A percentile compares a stretch with the other conserved stretches of the same genome.
phyloP scores from a whole-genome alignment of 2,888 invertebrate species.

The Bugula neritina region DNA sequence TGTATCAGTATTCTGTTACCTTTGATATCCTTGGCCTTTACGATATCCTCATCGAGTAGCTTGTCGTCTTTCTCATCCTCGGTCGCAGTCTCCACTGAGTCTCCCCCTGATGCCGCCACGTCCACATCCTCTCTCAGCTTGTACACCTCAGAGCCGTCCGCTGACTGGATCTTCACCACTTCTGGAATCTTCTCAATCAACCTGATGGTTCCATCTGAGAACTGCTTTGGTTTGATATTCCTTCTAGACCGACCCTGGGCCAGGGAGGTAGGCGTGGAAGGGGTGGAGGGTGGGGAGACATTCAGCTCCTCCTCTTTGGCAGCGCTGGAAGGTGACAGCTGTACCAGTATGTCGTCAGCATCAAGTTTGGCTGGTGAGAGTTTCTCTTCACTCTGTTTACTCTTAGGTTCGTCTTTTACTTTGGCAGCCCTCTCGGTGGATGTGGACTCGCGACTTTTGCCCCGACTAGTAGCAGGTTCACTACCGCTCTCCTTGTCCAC shows the following conservation, averaged over 20 bases:
- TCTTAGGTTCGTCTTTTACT: background rate
- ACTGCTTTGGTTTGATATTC: constrained; percentile 19
- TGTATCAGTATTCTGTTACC: constrained; percentile 9
- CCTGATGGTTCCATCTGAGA: constrained; percentile 14
- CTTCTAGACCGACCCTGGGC: background rate
- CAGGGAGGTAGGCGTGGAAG: background rate
- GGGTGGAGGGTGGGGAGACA: background rate
- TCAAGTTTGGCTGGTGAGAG: background rate
- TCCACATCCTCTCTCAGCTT: constrained; percentile 2
- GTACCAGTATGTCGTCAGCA: constrained; percentile 3
- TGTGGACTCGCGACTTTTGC: background rate
- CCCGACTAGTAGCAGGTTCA: background rate
- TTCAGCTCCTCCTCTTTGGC: constrained; percentile 21
- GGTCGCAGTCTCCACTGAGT: too few species aligned
- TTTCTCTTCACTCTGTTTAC: background rate
- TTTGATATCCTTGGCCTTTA: constrained; percentile 13
- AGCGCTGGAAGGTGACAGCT: constrained; percentile 5
- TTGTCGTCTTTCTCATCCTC: background rate
- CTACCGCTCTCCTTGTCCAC: background rate
- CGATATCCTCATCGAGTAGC: background rate
- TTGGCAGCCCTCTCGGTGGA: background rate
- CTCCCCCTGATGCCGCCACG: background rate
- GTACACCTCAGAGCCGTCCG: constrained; percentile 19
- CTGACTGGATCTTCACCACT: background rate
- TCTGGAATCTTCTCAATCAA: constrained; percentile 1